Evolutionary conservation across 2,888 invertebrate species (phyloP), one percentile per base, ranked within the genome.

Genomic region (Teleogryllus oceanicus): DNA sequence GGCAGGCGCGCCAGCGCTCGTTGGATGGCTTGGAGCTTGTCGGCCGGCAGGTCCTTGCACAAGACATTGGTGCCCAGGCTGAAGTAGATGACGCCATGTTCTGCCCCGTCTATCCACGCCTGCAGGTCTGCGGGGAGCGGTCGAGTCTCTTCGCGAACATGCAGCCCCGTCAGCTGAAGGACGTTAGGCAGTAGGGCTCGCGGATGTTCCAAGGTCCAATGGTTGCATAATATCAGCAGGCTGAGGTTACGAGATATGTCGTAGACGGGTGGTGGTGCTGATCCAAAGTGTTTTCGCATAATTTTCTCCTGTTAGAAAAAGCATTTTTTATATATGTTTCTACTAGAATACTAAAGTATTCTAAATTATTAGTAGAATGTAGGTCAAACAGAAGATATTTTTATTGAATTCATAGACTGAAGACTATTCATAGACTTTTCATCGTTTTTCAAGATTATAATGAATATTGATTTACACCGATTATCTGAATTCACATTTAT

Each of bases 61-160:
- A 37, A 5, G 8, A 37, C 37, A 5, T 37, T 37, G 37, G 37
- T 5, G 37, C 37, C 37, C 37, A 37, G 37, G 37, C 37, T 37
- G 37, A 37, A 37, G 37, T 37, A 37, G 78, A 89, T 86, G 21
- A 86, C 88, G 3, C 89, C 89, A 80, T 88, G 83, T 50, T 84
- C 83, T 5, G 88, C 86, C n/a, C 83, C 86, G 80, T 88, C 87
- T 76, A 89, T 81, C 81, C 88, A 89, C 21, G 83, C 83, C 82
- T 88, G 84, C 24, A 89, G 84, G 81, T 88, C 87, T 13, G 80
- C 8, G 37, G 82, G 78, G 81, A 77, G 24, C 4, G 84, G 83
- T 24, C 83, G 76, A 12, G 81, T 79, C 49, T 83, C 83, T 13
- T 83, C 83, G 13, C 79, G 77, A 77, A 83, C 81, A 78, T 84